Evolutionary conservation across 2,888 invertebrate genomes (phyloP), one percentile per base, ranked within the genome.

Genomic region (Lottia gigantea): DNA sequence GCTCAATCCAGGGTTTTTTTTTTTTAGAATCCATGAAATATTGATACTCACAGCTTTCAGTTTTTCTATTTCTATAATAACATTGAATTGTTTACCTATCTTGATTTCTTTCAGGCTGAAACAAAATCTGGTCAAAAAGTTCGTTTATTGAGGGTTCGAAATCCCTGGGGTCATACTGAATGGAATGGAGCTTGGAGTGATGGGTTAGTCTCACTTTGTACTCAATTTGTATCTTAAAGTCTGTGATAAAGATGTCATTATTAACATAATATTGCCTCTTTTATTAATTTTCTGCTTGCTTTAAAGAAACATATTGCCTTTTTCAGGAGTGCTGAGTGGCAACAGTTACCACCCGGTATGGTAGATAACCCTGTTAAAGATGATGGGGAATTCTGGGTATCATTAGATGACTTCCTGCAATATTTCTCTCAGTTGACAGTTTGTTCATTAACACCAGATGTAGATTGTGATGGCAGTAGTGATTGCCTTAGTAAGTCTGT

Each of bases 351-450:
- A 23, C 90, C 91, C 65, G 88, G 92, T 74, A 92, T 92, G 86
- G 92, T 92, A 78, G 92, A 92, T 78, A 88, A 92, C 73, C 90
- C 93, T 6, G 92, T 91, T 71, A 91, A 91, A 76, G 92, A 92
- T 81, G 92, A 93, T 81, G 93, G 92, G 31, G 93, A 93, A 87
- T 93, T 93, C 86, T 93, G 93, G 93, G 93, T 94, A 92, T 91
- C 92, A 19, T 92, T 93, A 85, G 91, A 91, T 67, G 93, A 93
- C 84, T 93, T 93, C 87, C 91, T 92, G 66, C 88, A 90, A 19
- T 91, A 91, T 84, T 94, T 93, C 89, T 91, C 91, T 2, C 91
- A 92, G 82, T 89, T 93, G 78, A 93, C 93, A 87, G 90, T 94
- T 81, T 93, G 94, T 77, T 93, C 93, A 86, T 91, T 94, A 76